Percentiles rank a stretch among this genome's conserved stretches.
Conservation (phyloP, 64 coral and sea anemone genomes). For the Catalaphyllia jardinei region DNA sequence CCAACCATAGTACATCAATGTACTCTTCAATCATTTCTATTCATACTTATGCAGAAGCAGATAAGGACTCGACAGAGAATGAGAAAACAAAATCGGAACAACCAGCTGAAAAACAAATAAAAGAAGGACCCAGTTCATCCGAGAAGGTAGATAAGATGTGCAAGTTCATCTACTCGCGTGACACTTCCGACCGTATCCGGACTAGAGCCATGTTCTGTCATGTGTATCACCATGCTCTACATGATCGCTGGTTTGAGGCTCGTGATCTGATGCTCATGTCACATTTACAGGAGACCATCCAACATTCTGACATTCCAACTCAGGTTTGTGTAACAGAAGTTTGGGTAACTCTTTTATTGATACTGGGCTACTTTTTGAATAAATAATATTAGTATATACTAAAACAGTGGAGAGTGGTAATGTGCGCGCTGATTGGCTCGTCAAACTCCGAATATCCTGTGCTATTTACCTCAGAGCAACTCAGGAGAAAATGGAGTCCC, state of each 20-base stretch:
- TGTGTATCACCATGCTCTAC: conserved; percentile 86
- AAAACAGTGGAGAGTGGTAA: no score
- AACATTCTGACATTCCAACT: conserved; percentile 95
- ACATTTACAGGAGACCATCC: conserved; percentile 93
- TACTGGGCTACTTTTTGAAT: no score
- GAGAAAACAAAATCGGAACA: conserved; percentile 48
- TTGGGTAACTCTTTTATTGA: no score
- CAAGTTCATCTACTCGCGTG: conserved; percentile 97
- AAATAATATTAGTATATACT: no score
- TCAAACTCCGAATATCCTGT: no score
- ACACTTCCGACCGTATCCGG: conserved; percentile 92
- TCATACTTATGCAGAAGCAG: background rate
- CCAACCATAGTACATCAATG: no score
- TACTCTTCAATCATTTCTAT: no score
- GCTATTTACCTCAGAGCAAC: no score
- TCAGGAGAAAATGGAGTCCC: no score
- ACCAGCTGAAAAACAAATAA: conserved; percentile 27
- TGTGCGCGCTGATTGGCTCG: no score
- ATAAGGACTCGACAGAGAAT: conserved; percentile 17
- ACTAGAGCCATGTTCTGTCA: conserved; percentile 99
- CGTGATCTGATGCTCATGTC: conserved; percentile 97
- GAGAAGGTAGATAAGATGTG: conserved; percentile 75
- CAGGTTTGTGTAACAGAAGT: conserved; percentile 53
- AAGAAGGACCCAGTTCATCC: background rate
- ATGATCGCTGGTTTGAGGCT: conserved; percentile 98